These are phyloP conservation scores for Gibbula magus DNA, from an alignment of 2,888 invertebrate species.

Conservation along the genomic window DNA sequence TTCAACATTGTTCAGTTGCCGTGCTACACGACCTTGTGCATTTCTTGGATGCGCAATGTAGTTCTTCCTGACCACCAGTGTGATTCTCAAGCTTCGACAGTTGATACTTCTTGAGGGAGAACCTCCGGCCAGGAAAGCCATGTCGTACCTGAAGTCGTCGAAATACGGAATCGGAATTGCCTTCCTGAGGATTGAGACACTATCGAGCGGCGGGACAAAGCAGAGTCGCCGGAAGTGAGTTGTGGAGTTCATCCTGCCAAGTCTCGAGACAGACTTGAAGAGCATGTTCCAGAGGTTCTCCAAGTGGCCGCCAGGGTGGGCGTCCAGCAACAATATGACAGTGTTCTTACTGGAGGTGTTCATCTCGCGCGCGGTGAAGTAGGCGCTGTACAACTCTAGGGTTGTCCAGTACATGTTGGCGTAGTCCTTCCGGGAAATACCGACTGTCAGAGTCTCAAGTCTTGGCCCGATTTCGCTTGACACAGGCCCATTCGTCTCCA, in stretches of 20 bases:
- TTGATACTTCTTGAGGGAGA: not conserved
- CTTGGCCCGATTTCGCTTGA: too few species aligned
- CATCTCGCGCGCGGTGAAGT: not conserved
- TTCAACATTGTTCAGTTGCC: not conserved
- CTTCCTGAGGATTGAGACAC: not conserved
- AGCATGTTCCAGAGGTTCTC: not conserved
- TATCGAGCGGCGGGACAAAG: not conserved
- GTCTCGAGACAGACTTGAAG: not conserved
- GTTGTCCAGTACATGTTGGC: slow-evolving; percentile 21
- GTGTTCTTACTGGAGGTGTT: not conserved
- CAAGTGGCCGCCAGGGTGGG: not conserved
- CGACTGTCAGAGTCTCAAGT: not conserved
- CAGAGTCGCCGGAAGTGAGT: not conserved
- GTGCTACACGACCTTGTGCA: not conserved
- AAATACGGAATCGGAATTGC: not conserved
- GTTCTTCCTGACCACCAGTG: slow-evolving; percentile 1
- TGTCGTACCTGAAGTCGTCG: not conserved
- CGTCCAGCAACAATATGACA: not conserved
- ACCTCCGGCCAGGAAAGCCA: not conserved
- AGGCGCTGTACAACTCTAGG: slow-evolving; percentile 21
- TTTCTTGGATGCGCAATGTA: slow-evolving; percentile 19
- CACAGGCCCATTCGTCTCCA: too few species aligned
- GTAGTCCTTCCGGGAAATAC: not conserved
- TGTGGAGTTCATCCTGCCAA: not conserved
- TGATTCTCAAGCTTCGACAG: not conserved